Evolutionary conservation across 2,797 vertebrate genomes (phyloP), one percentile per base, ranked within the genome.

Genomic region (Crenuchus spilurus): DNA sequence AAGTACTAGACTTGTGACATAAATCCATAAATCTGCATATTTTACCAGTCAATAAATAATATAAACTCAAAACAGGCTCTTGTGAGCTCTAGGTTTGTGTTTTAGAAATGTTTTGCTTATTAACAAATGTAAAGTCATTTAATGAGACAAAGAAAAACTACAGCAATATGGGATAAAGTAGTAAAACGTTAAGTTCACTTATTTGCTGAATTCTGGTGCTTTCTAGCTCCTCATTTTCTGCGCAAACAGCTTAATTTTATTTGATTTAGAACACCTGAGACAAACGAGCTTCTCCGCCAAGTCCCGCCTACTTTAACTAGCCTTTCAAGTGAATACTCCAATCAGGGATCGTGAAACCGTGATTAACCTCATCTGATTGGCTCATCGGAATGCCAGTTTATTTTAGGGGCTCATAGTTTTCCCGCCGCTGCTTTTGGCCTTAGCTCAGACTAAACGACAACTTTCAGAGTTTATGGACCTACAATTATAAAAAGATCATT

Each of bases 321-420:
- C 5, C 1, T 26, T n/a, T 28, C 63, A 54, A 67, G 28, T 44
- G 42, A 41, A 41, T 76, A 70, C 37, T 22, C 30, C 6, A 37
- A 48, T 37, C 5, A 1, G 1, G 3, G 2, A 1, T 5, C 22
- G 7, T 6, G 4, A 16, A 10, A 4, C 24, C n/a, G 6, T 1
- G 4, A 18, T 24, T 26, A 26, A 4, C 16, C 22, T 8, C 0
- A 55, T 73, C 74, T 89, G 87, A 91, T 92, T 91, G 89, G 90
- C 79, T 16, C 48, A 62, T 16, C 10, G 1, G 55, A 44, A 77
- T 84, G 88, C 85, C 87, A 88, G 85, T 91, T 89, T 89, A 90
- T 78, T 87, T 85, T 30, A 55, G 82, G 76, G 49, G 7, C 52
- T 10, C 13, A n/a, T 76, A 64, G 80, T 75, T 57, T 89, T 88